A percentile compares a stretch with the other conserved stretches of the same genome.
Conservation (phyloP, 2,888 invertebrate genomes). For the Thyatira batis region DNA sequence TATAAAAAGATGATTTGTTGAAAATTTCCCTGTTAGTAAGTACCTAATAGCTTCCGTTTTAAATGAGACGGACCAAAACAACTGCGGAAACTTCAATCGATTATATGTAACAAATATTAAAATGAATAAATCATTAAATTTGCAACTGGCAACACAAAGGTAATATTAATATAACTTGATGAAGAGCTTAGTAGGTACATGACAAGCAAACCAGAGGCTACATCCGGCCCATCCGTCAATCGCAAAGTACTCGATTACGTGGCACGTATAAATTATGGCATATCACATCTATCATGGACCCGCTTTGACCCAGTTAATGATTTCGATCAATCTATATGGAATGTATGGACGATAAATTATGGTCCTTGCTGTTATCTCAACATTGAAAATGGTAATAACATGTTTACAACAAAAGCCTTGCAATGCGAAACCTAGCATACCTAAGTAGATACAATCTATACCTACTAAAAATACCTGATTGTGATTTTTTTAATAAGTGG, state of each 20-base stretch:
- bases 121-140: no score
- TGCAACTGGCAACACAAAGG: slow-evolving; percentile 16
- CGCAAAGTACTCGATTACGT: slow-evolving; percentile 42
- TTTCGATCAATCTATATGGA: slow-evolving; percentile 6
- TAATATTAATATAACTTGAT: slow-evolving; percentile 27
- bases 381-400: neutral
- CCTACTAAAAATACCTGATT: no score
- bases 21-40: no score
- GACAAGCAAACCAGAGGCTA: slow-evolving; percentile 41
- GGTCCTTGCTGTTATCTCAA: neutral
- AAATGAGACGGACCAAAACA: no score
- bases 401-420: no score
- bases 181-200: slow-evolving; percentile 15
- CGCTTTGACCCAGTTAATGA: slow-evolving; percentile 34
- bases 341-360: slow-evolving; percentile 5
- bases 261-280: slow-evolving; percentile 41
- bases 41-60: no score
- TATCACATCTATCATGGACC: slow-evolving; percentile 40
- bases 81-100: no score
- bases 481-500: no score
- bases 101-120: no score
- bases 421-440: no score
- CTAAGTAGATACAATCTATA: no score
- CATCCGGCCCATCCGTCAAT: slow-evolving; percentile 44
- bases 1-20: no score